Conservation (phyloP, 2,113 vertebrate genomes). For the Siniperca knerii region DNA sequence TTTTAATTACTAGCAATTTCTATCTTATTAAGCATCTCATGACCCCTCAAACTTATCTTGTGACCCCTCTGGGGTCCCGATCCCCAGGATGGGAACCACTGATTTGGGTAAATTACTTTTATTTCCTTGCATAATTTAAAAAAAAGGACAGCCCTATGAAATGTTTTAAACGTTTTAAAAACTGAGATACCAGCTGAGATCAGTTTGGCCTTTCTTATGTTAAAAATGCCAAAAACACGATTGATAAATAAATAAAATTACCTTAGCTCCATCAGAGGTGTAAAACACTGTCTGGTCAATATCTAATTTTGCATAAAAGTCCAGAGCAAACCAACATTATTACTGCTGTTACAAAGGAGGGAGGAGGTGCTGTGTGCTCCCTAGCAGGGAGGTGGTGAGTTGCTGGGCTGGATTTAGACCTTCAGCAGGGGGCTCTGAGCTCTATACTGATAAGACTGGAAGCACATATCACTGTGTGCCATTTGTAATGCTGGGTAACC, state of each 20-base stretch:
- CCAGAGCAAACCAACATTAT: constrained; percentile 7
- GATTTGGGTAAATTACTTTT: background rate
- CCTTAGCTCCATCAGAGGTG: background rate
- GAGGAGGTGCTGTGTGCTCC: constrained; percentile 33
- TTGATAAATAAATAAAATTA: background rate
- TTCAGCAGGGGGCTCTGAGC: constrained; percentile 64
- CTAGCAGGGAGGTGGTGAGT: constrained; percentile 64
- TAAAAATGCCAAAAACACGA: background rate
- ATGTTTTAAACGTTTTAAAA: background rate
- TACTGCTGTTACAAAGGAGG: constrained; percentile 43
- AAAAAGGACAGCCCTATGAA: background rate
- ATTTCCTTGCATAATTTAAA: background rate
- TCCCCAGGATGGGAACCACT: background rate
- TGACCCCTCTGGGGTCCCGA: background rate
- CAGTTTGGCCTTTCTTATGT: background rate
- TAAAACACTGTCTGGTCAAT: background rate
- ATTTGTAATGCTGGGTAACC: constrained; percentile 32
- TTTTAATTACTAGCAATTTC: background rate
- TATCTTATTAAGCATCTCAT: background rate
- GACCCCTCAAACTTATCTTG: background rate
- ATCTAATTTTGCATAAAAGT: constrained; percentile 5
- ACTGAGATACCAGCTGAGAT: background rate
- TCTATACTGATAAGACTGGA: constrained; percentile 64
- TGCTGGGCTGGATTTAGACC: constrained; percentile 82
- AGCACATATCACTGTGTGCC: constrained; percentile 22